Conservation (phyloP, 2,113 vertebrate species). For the Synchiropus splendidus region DNA sequence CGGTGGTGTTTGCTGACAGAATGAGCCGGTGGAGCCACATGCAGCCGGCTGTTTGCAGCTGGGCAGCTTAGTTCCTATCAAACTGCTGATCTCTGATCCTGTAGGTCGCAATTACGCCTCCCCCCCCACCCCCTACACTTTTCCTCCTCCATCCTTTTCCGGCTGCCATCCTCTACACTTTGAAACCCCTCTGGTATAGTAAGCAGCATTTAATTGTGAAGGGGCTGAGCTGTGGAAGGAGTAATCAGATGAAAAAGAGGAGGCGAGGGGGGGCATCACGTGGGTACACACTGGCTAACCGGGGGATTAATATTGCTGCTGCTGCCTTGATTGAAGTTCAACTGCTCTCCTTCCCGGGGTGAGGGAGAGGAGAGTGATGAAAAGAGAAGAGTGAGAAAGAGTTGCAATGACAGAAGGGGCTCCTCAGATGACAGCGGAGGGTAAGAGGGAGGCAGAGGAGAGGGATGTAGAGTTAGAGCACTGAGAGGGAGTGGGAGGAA, state of each 20-base stretch:
- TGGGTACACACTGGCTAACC: constrained; percentile 42
- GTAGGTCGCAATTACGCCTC: constrained; percentile 46
- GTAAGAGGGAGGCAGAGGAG: constrained; percentile 15
- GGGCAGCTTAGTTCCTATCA: constrained; percentile 47
- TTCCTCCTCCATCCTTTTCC: constrained; percentile 4
- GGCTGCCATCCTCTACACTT: constrained; percentile 25
- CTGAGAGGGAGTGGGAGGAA: constrained; percentile 56
- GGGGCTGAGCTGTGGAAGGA: constrained; percentile 56
- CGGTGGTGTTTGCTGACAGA: too few relatives aligned
- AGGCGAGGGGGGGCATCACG: constrained; percentile 42
- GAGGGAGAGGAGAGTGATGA: constrained; percentile 12
- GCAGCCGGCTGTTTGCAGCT: constrained; percentile 36
- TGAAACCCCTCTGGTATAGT: constrained; percentile 50
- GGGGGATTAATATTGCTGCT: constrained; percentile 54
- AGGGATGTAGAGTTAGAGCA: constrained; percentile 49
- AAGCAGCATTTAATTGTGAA: constrained; percentile 65
- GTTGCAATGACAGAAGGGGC: constrained; percentile 35
- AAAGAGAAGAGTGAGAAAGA: constrained; percentile 16
- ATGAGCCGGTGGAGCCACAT: not conserved
- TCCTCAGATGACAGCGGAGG: constrained; percentile 38
- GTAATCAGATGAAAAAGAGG: constrained; percentile 60
- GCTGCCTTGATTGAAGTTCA: constrained; percentile 55
- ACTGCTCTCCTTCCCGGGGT: constrained; percentile 36
- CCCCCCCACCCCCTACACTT: constrained; percentile 14
- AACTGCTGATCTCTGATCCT: constrained; percentile 41